These are phyloP conservation scores for Dryobota labecula DNA, from an alignment of 2,888 invertebrate genomes.

Conservation along the genomic window DNA sequence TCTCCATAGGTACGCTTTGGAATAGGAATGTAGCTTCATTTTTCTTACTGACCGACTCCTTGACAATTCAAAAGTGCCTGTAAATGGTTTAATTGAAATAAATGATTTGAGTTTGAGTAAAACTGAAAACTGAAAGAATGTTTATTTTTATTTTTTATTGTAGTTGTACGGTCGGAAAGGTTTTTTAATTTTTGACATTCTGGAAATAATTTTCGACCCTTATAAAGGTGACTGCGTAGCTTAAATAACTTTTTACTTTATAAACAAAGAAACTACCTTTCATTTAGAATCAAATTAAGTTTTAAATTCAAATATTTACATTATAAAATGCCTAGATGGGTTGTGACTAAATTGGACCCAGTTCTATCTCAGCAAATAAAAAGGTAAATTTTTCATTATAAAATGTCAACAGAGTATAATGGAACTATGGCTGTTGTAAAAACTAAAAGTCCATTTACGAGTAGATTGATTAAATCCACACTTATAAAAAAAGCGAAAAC, in stretches of 20 bases:
- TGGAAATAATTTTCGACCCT: neutral
- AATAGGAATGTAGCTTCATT: no score
- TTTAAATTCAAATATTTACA: constrained; percentile 22
- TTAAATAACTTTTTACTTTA: neutral
- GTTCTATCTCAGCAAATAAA: constrained; percentile 6
- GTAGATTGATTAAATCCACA: neutral
- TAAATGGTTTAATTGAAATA: no score
- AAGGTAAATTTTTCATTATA: constrained; percentile 6
- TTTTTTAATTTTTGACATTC: neutral
- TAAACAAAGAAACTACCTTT: neutral
- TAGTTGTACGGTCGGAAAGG: neutral
- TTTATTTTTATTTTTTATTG: no score
- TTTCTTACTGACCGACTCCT: no score
- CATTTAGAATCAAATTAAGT: constrained; percentile 1
- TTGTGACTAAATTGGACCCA: neutral
- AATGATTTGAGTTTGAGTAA: no score
- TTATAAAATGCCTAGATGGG: neutral
- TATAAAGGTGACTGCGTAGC: neutral
- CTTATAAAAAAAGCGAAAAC: neutral
- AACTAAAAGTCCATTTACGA: constrained; percentile 3
- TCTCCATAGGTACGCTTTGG: no score
- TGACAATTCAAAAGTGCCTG: no score
- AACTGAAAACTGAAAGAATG: no score
- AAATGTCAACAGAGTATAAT: constrained; percentile 14
- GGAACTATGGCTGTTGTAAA: neutral